Conservation (phyloP, 2,113 vertebrate genomes). For the Laticauda laticaudata region DNA sequence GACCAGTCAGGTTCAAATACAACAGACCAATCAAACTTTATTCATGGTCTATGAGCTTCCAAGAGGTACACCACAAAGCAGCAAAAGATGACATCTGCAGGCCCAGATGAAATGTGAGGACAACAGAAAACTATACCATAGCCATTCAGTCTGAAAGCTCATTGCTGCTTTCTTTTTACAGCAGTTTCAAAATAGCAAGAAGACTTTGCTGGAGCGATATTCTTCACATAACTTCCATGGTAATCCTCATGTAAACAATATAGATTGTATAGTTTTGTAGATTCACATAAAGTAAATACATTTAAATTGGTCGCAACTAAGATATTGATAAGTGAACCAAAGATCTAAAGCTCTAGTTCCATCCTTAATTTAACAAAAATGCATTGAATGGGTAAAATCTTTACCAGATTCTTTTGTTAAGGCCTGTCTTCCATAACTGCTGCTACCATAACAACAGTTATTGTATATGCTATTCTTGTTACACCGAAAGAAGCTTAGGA, state of each 20-base stretch:
- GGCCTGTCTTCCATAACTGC: not conserved
- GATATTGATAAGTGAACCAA: not conserved
- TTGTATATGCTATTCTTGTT: not conserved
- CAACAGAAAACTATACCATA: not conserved
- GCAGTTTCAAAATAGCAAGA: not conserved
- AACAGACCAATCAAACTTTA: not conserved
- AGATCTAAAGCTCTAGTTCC: not conserved
- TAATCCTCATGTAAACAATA: not conserved
- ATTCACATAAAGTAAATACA: not conserved
- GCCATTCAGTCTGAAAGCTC: not conserved
- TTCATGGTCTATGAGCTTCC: not conserved
- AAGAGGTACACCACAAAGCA: not conserved
- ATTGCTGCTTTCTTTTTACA: not conserved
- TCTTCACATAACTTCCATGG: not conserved
- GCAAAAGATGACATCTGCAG: not conserved
- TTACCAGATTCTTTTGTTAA: not conserved
- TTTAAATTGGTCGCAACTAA: not conserved
- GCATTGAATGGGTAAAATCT: not conserved
- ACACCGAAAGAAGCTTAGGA: not conserved
- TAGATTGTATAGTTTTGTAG: not conserved
- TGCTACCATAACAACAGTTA: not conserved
- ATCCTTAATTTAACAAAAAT: not conserved
- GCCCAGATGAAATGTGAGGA: not conserved
- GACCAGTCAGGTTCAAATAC: not conserved
- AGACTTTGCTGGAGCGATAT: not conserved